A percentile compares a stretch with the other conserved stretches of the same genome.
phyloP scores from a whole-genome alignment of 2,113 vertebrate genomes.

The Aythya baeri region DNA sequence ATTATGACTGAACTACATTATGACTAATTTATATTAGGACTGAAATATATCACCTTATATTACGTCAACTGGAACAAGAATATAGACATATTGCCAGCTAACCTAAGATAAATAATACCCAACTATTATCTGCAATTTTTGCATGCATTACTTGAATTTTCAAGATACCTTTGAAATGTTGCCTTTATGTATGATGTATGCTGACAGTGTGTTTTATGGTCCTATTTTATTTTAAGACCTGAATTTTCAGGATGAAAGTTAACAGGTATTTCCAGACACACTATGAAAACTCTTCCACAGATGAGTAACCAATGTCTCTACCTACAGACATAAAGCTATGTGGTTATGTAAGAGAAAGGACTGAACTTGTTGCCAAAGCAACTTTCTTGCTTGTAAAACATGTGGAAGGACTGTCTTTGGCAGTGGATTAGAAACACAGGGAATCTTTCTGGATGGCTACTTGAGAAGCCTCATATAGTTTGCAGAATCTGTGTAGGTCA shows the following conservation, averaged over 20 bases:
- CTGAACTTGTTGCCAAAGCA: slow-evolving; percentile 41
- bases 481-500: neutral
- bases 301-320: neutral
- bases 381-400: slow-evolving; percentile 49
- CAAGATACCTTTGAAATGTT: slow-evolving; percentile 45
- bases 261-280: neutral
- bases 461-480: neutral
- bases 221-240: slow-evolving; percentile 43
- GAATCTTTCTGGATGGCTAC: neutral
- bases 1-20: neutral
- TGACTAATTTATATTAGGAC: neutral
- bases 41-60: neutral
- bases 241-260: slow-evolving; percentile 59
- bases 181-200: neutral
- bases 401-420: neutral
- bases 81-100: neutral
- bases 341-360: neutral
- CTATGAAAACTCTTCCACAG: neutral
- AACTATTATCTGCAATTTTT: slow-evolving; percentile 45
- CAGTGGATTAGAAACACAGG: neutral
- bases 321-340: neutral
- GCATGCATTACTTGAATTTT: slow-evolving; percentile 39
- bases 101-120: neutral
- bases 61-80: neutral
- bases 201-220: neutral